Conservation (phyloP, 2,797 vertebrate genomes). For the Mormyrus proboscirostris region DNA sequence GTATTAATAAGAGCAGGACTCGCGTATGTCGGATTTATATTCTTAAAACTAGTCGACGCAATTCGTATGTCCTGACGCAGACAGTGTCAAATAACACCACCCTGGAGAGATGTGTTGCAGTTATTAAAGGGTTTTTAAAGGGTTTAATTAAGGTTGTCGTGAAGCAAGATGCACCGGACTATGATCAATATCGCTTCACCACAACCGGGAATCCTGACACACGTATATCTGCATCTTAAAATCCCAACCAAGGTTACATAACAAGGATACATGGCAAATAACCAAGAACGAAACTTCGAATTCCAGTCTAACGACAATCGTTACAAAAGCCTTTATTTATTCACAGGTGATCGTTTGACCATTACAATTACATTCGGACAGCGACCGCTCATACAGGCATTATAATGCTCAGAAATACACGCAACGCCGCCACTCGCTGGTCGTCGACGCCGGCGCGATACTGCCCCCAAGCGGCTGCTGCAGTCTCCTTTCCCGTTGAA, state of each 20-base stretch:
- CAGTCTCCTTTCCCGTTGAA: conserved; percentile 10
- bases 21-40: background rate
- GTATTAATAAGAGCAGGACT: background rate
- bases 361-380: background rate
- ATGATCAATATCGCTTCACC: background rate
- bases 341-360: background rate
- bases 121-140: background rate
- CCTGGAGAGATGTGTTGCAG: background rate
- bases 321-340: background rate
- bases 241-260: background rate
- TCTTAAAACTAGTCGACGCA: background rate
- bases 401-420: background rate
- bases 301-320: background rate
- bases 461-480: conserved; percentile 16
- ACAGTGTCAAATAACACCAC: background rate
- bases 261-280: background rate
- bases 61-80: background rate
- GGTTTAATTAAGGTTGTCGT: background rate
- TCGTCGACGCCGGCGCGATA: background rate
- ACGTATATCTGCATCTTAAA: background rate
- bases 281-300: background rate
- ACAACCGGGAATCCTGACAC: background rate
- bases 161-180: background rate
- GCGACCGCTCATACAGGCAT: background rate
- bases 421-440: background rate